Evolutionary conservation across 2,888 invertebrate genomes (phyloP), one percentile per base, ranked within the genome.

Genomic region (Chymomyza caudatula): DNA sequence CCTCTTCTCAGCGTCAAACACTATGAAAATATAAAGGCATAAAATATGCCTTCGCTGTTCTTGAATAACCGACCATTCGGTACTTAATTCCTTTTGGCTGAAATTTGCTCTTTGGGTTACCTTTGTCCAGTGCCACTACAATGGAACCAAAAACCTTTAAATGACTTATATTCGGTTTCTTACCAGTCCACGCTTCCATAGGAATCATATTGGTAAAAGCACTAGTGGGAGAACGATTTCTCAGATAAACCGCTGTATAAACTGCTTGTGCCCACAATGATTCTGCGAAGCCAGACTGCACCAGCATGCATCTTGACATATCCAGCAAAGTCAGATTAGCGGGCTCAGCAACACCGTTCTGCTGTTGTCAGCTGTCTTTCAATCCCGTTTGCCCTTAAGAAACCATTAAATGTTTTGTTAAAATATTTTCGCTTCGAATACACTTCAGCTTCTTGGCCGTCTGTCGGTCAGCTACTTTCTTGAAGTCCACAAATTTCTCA

Each of bases 371-470:
- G 22, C 37, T 69, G 60, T 4, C 61, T 60, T 44, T 20, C 54
- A 37, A 66, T 66, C 6, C 66, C 71, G 29, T 53, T 57, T 8
- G 64, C 43, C 1, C 37, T 8, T 3, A 67, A 43, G 60, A 60
- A 66, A 25, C n/a, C 59, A 5, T 60, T 51, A 23, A 69, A 69
- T n/a, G n/a, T n/a, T n/a, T n/a, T n/a, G n/a, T n/a, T n/a, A n/a
- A n/a, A n/a, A n/a, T n/a, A 22, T 71, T 71, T 20, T 69, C 69
- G 53, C 62, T 67, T 19, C 71, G 51, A n/a, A 74, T 51, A 3
- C 11, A 56, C 47, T 69, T 69, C 0, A 71, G n/a, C 17, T 63
- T 65, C 15, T 42, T 59, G 6, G 44, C 62, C 6, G 66, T 69
- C 60, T 66, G 62, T 3, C 56, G 55, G 11, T 71, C 63, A 22